Percentiles rank a stretch among this genome's conserved stretches.
Conservation (phyloP, 30 jellyfish, hydroid and myxozoan species). For the Cassiopea xamachana region DNA sequence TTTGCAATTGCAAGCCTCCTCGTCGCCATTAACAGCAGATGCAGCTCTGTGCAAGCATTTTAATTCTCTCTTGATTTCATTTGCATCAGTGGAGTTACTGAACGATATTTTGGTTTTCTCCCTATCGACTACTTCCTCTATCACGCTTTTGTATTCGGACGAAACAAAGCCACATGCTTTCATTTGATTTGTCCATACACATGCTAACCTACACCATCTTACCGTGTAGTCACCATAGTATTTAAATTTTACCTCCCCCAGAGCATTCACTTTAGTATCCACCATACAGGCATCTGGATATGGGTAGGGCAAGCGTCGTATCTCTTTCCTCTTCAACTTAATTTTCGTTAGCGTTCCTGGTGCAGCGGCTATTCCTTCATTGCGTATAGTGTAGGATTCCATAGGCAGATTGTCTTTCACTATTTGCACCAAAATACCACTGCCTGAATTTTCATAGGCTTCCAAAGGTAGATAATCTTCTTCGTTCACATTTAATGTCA, state of each 20-base stretch:
- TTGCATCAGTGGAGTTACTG: neutral
- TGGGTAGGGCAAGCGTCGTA: conserved; percentile 38
- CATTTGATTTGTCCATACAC: neutral
- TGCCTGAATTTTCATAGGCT: neutral
- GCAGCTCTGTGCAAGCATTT: neutral
- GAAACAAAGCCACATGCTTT: neutral
- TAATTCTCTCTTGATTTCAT: neutral
- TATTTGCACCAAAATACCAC: conserved; percentile 25
- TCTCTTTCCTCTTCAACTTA: conserved; percentile 13
- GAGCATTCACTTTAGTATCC: neutral
- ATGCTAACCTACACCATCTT: conserved; percentile 4
- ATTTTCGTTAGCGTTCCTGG: conserved; percentile 54
- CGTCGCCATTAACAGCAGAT: neutral
- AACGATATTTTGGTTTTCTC: neutral
- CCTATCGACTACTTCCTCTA: neutral
- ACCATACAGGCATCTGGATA: conserved; percentile 50
- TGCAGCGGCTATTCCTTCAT: neutral
- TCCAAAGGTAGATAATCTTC: neutral
- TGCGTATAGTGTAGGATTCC: neutral
- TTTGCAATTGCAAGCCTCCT: conserved; percentile 23
- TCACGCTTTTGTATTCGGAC: neutral
- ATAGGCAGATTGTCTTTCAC: neutral
- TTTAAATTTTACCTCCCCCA: neutral
- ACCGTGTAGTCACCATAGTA: conserved; percentile 8
- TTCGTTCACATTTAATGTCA: neutral